Evolutionary conservation across 2,797 vertebrate species (phyloP), one percentile per base, ranked within the genome.

Genomic region (Sylvia borin): DNA sequence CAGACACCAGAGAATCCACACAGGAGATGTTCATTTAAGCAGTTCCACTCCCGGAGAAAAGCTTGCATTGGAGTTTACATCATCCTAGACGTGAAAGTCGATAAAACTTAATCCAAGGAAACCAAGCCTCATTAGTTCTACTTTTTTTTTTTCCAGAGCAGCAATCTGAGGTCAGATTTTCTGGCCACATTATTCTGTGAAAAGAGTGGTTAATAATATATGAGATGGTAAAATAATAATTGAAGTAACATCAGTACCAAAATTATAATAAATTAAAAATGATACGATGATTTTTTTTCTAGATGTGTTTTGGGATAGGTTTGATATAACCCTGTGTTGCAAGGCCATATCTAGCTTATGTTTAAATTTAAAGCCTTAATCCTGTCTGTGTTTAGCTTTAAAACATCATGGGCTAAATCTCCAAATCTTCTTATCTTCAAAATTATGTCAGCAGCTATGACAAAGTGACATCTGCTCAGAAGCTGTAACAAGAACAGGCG

Each of bases 341-440:
- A 58, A 93, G 51, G 32, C 82, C 26, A 8, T 85, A 85, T 95
- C 54, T 73, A 87, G 79, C 61, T 95, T 90, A 92, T 70, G 86
- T 87, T 95, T 94, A 77, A 94, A 96, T 91, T 62, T 94, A 95
- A 96, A 95, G 71, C 89, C 92, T 80, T 96, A 96, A 97, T 93
- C 92, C 78, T 76, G 71, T 64, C 87, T 95, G 93, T 85, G 61
- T 85, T 96, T 64, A 95, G 92, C 84, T 95, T 86, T 89, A 90
- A 96, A 94, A 93, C 78, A 89, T 90, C 79, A 67, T 2, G 32
- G 47, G 29, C 68, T 94, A 93, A 92, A 95, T 93, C 92, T 96
- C 80, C n/a, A 82, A 96, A 95, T 95, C 95, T 90, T 92, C 95
- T 97, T 97, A 97, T 93, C 94, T 88, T 90, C 72, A 89, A 85